These are phyloP conservation scores for Gavia stellata DNA, from an alignment of 2,113 vertebrate species.

Conservation along the genomic window DNA sequence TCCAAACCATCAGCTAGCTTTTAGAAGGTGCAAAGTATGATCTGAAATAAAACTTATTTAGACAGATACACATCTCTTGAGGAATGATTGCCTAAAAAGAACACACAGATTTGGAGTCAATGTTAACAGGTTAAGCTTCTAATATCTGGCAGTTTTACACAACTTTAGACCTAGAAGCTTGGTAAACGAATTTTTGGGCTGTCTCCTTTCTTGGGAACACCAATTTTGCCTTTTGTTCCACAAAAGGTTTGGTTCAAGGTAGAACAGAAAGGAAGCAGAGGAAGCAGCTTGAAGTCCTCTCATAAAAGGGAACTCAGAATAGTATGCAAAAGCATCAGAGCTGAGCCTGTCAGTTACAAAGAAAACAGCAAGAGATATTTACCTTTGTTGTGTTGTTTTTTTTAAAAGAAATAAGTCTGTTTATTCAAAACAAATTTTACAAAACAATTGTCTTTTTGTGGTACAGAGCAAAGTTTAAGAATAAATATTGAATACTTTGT, in stretches of 20 bases:
- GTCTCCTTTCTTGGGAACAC: background rate
- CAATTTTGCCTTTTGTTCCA: background rate
- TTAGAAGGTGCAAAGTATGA: background rate
- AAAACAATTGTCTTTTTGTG: conserved; percentile 60
- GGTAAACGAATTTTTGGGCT: background rate
- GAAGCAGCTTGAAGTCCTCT: background rate
- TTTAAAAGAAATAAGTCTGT: conserved; percentile 51
- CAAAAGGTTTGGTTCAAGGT: background rate
- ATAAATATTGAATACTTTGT: conserved; percentile 73
- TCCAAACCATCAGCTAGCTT: background rate
- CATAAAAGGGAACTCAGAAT: background rate
- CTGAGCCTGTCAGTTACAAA: background rate
- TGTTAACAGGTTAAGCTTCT: background rate
- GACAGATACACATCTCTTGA: background rate
- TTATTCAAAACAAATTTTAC: conserved; percentile 76
- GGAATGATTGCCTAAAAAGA: background rate
- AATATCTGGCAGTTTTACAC: background rate
- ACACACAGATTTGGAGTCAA: background rate
- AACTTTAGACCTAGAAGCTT: background rate
- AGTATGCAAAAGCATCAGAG: background rate
- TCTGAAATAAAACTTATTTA: background rate
- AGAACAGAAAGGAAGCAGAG: background rate
- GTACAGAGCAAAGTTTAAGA: conserved; percentile 66
- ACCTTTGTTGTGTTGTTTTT: background rate
- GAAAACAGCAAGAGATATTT: background rate